phyloP scores from a whole-genome alignment of 2,113 vertebrate genomes.

The Crotalus viridis region DNA sequence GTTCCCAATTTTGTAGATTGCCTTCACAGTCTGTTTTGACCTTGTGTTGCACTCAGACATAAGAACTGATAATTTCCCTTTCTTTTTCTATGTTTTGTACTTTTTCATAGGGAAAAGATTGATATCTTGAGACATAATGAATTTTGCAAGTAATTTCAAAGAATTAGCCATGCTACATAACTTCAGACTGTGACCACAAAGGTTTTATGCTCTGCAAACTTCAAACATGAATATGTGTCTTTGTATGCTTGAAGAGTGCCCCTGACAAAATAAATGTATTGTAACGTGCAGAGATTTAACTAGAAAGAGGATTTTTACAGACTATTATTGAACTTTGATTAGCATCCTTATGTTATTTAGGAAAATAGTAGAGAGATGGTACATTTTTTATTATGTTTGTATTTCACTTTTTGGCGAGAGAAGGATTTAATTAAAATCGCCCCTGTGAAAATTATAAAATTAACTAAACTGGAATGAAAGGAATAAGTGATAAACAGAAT shows the following conservation, averaged over 20 bases:
- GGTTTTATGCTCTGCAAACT: constrained; percentile 45
- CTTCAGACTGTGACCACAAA: constrained; percentile 21
- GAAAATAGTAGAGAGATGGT: not conserved
- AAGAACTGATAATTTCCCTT: not conserved
- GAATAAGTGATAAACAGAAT: not conserved
- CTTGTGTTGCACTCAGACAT: not conserved
- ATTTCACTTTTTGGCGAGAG: not conserved
- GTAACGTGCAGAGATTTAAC: not conserved
- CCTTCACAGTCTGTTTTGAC: not conserved
- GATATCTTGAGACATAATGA: constrained; percentile 29
- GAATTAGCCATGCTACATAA: constrained; percentile 8
- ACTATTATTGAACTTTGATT: not conserved
- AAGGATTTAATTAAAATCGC: not conserved
- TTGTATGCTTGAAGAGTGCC: not conserved
- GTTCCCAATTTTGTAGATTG: not conserved
- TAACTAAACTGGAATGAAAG: not conserved
- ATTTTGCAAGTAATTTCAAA: constrained; percentile 29
- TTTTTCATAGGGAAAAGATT: constrained; percentile 9
- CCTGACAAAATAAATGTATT: not conserved
- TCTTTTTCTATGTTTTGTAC: not conserved
- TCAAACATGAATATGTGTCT: constrained; percentile 42
- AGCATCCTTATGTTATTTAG: not conserved
- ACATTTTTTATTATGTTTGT: not conserved
- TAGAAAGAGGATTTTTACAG: not conserved
- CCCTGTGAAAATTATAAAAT: not conserved